These are phyloP conservation scores for Halcyon senegalensis DNA, from an alignment of 2,113 vertebrate genomes.

Conservation along the genomic window DNA sequence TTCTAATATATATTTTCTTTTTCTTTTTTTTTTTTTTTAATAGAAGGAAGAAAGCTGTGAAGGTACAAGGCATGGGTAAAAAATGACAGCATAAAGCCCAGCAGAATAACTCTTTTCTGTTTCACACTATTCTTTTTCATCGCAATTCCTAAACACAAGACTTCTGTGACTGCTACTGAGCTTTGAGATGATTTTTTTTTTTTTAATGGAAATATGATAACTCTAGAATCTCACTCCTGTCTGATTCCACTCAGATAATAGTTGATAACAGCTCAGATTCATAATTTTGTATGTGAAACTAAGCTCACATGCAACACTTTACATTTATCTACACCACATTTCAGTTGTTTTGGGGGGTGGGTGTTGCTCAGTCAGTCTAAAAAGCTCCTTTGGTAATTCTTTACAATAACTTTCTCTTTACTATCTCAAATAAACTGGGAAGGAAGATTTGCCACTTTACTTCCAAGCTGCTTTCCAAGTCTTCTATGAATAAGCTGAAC, in stretches of 20 bases:
- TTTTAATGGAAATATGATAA: neutral
- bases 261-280: neutral
- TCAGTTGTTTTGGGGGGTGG: neutral
- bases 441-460: neutral
- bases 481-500: neutral
- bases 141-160: neutral
- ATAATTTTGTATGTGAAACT: neutral
- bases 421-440: neutral
- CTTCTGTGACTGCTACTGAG: neutral
- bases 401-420: neutral
- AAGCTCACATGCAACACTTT: neutral
- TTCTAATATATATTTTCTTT: neutral
- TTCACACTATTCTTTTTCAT: neutral
- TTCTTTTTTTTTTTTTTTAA: neutral
- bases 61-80: neutral
- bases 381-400: neutral
- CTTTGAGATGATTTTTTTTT: neutral
- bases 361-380: neutral
- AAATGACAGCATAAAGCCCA: neutral
- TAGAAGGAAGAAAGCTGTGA: neutral
- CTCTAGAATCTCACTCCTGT: neutral
- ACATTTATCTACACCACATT: neutral
- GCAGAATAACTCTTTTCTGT: neutral
- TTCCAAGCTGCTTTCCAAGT: neutral
- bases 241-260: neutral